Evolutionary conservation across 2,888 invertebrate species (phyloP).

Genomic region (Slavum lentiscoides): DNA sequence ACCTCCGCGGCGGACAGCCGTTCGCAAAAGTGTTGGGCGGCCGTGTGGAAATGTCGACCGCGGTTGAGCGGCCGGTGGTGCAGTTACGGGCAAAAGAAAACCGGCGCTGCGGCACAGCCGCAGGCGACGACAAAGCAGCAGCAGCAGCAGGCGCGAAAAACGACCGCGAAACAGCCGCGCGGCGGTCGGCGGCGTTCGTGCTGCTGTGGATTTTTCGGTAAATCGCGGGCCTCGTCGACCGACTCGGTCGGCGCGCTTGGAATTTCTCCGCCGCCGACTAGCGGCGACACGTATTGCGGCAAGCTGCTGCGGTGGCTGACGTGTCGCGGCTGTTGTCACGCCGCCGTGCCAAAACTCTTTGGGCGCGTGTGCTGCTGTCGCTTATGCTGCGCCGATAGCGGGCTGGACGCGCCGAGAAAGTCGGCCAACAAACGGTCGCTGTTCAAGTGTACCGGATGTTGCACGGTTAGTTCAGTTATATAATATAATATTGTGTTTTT

Average conservation of each 20-base stretch:
- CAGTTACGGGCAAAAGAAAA: background rate
- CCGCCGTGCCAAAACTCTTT: background rate
- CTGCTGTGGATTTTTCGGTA: background rate
- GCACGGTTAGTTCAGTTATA: conserved; percentile 11
- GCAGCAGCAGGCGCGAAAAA: too few relatives aligned
- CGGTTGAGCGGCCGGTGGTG: conserved; percentile 22
- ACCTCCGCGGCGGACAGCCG: background rate
- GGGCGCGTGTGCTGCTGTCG: conserved; percentile 22
- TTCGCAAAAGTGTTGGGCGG: conserved; percentile 17
- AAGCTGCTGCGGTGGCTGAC: background rate
- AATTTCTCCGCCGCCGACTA: conserved; percentile 15
- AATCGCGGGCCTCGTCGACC: background rate
- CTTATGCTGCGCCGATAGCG: background rate
- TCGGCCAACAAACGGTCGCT: background rate
- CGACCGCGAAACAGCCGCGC: background rate
- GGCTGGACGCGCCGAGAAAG: background rate
- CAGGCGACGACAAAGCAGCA: background rate
- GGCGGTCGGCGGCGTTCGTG: background rate
- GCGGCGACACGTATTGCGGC: background rate
- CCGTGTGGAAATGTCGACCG: conserved; percentile 45
- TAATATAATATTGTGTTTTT: too few relatives aligned
- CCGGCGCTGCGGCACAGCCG: background rate
- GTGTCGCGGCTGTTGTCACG: background rate
- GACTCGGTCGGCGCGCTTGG: conserved; percentile 27
- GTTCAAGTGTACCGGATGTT: conserved; percentile 42